phyloP scores from a whole-genome alignment of 2,888 invertebrate genomes.

The Folsomia manolachei region DNA sequence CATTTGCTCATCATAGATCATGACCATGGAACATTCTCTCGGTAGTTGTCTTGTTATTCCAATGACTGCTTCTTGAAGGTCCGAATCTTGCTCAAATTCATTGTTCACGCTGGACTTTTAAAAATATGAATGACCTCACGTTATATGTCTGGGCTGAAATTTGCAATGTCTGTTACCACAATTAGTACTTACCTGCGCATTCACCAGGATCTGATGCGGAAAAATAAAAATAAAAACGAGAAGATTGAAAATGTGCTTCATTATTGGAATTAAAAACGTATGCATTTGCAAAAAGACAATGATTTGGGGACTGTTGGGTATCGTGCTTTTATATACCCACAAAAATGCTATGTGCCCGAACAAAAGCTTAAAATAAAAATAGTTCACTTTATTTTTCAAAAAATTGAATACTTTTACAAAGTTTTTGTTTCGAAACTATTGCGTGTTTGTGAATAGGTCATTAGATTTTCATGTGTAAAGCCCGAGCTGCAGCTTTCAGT shows the following conservation, averaged over 20 bases:
- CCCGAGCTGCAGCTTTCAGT: constrained; percentile 12
- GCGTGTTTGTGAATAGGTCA: not conserved
- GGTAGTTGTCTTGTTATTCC: constrained; percentile 9
- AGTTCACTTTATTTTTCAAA: not conserved
- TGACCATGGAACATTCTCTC: constrained; percentile 21
- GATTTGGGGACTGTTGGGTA: no score
- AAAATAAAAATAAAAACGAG: no score
- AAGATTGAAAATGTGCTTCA: no score
- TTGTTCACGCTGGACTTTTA: not conserved
- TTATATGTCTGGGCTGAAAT: constrained; percentile 13
- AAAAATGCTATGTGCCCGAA: no score
- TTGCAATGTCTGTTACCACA: not conserved
- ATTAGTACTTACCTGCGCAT: not conserved
- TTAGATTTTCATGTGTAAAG: constrained; percentile 7
- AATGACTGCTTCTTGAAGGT: constrained; percentile 23
- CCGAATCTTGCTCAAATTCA: constrained; percentile 9
- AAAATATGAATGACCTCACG: no score
- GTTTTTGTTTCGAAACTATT: not conserved
- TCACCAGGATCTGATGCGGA: no score
- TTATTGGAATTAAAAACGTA: no score
- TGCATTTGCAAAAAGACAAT: no score
- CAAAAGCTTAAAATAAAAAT: no score
- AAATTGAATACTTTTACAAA: no score
- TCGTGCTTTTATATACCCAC: no score
- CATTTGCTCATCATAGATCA: constrained; percentile 25